Percentiles rank a stretch among this genome's conserved stretches.
These are phyloP conservation scores for Nothocercus nigrocapillus DNA, from an alignment of 2,113 vertebrate genomes.

Conservation along the genomic window DNA sequence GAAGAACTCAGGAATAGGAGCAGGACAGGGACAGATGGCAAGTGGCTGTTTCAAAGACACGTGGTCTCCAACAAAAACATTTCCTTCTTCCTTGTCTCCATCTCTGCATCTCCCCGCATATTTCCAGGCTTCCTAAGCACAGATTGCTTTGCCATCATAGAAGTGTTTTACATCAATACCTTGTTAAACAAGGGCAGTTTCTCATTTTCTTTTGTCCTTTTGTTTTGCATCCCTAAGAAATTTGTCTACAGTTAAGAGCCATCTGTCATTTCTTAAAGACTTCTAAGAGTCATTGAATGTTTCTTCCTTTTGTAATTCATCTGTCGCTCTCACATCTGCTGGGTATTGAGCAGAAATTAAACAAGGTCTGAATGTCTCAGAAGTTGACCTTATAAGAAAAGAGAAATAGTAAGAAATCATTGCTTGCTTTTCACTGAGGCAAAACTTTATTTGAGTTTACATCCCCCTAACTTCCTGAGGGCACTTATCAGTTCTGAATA, in stretches of 20 bases:
- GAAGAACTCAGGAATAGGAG: neutral
- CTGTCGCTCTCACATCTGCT: neutral
- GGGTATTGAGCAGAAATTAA: neutral
- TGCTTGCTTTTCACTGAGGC: neutral
- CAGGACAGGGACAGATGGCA: neutral
- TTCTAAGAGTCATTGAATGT: neutral
- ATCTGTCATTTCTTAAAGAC: neutral
- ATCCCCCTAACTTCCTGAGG: neutral
- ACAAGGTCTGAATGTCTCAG: neutral
- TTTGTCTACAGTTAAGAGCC: neutral
- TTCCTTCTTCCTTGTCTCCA: neutral
- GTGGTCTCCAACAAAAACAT: neutral
- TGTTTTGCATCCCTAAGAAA: constrained; percentile 11
- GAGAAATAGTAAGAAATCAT: neutral
- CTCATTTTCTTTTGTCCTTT: constrained; percentile 13
- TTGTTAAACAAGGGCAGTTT: neutral
- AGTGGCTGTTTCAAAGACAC: neutral
- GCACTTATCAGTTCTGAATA: neutral
- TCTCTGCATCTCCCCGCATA: neutral
- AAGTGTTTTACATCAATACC: neutral
- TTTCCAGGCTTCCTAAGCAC: neutral
- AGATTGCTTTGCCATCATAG: neutral
- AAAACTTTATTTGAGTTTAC: neutral
- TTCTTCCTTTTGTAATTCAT: neutral
- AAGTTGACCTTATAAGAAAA: neutral